phyloP scores from a whole-genome alignment of 2,113 vertebrate genomes.

The Glaucidium brasilianum region DNA sequence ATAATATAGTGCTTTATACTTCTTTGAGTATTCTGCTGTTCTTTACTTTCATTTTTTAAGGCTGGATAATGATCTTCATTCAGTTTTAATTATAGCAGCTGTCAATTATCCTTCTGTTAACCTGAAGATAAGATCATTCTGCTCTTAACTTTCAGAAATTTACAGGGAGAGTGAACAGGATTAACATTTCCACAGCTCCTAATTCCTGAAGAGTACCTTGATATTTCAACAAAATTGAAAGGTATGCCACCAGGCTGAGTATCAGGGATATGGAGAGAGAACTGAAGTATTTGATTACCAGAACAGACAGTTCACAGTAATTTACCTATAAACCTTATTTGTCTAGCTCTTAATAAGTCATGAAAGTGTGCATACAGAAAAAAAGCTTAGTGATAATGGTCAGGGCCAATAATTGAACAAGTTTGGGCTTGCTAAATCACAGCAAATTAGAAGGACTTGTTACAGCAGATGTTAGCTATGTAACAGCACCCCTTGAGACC shows the following conservation, averaged over 20 bases:
- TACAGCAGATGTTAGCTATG: not conserved
- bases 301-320: not conserved
- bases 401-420: not conserved
- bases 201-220: not conserved
- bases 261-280: not conserved
- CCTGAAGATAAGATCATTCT: not conserved
- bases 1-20: not conserved
- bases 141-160: not conserved
- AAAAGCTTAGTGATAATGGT: not conserved
- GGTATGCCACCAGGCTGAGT: not conserved
- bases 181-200: slow-evolving; percentile 4
- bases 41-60: not conserved
- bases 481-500: not conserved
- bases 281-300: not conserved
- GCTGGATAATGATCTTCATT: not conserved
- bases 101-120: not conserved
- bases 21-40: not conserved
- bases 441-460: not conserved
- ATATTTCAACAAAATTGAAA: slow-evolving; percentile 1
- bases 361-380: not conserved
- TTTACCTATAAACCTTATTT: not conserved
- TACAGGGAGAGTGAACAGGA: not conserved
- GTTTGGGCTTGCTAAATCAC: not conserved
- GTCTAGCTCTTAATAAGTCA: not conserved
- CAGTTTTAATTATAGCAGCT: not conserved